Conservation (phyloP, 2,888 invertebrate genomes). For the Cryptocephalus moraei region DNA sequence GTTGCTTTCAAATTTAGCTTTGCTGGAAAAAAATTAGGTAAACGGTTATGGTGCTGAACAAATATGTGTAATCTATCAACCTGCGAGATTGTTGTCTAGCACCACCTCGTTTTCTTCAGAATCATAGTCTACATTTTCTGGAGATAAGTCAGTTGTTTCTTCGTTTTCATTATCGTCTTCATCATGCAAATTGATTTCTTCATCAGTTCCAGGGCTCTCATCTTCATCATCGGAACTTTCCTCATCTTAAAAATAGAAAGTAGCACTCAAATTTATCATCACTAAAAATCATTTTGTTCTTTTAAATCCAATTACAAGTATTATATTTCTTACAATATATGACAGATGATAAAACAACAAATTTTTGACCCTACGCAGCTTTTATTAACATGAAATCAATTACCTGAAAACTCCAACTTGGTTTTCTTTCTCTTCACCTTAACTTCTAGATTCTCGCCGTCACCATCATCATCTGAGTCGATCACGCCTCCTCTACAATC, state of each 20-base stretch:
- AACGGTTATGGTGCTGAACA: too few relatives aligned
- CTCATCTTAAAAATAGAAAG: slow-evolving; percentile 22
- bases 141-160: slow-evolving; percentile 23
- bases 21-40: slow-evolving; percentile 4
- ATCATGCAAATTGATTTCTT: slow-evolving; percentile 31
- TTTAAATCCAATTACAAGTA: too few relatives aligned
- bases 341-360: too few relatives aligned
- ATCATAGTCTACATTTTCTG: slow-evolving; percentile 56
- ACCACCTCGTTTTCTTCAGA: slow-evolving; percentile 73
- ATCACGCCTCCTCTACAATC: slow-evolving; percentile 16
- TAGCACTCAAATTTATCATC: too few relatives aligned
- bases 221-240: slow-evolving; percentile 31
- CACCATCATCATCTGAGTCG: slow-evolving; percentile 26
- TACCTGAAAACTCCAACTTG: slow-evolving; percentile 43
- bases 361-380: too few relatives aligned
- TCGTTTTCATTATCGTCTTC: slow-evolving; percentile 30
- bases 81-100: not conserved
- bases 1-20: slow-evolving; percentile 35
- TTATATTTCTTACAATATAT: too few relatives aligned
- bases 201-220: slow-evolving; percentile 19
- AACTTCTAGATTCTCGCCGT: slow-evolving; percentile 11
- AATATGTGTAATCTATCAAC: too few relatives aligned
- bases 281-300: too few relatives aligned
- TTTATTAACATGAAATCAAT: not conserved
- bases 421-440: slow-evolving; percentile 27